These are phyloP conservation scores for Chymomyza procnemis DNA, from an alignment of 2,888 invertebrate species.

Conservation along the genomic window DNA sequence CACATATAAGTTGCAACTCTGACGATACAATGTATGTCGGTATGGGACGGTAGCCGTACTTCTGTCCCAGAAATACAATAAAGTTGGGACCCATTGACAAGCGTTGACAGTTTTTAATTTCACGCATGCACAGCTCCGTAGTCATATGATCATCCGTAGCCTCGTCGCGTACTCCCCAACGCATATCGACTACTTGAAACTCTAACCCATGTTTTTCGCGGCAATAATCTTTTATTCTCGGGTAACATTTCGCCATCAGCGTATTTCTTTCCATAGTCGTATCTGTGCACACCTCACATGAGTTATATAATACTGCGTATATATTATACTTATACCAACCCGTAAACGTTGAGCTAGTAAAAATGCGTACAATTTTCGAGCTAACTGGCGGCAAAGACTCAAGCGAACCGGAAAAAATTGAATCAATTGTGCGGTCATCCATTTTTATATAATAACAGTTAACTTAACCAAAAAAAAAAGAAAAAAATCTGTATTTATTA, in stretches of 20 bases:
- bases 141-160: conserved; percentile 99
- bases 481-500: no score
- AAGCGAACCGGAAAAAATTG: conserved; percentile 92
- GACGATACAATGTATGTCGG: conserved; percentile 96
- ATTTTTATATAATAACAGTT: conserved; percentile 81
- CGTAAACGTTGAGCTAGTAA: conserved; percentile 98
- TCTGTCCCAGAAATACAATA: conserved; percentile 97
- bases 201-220: conserved; percentile 97
- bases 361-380: conserved; percentile 98
- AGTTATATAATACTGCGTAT: conserved; percentile 29
- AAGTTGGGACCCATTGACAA: conserved; percentile 99
- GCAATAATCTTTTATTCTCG: conserved; percentile 97
- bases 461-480: no score
- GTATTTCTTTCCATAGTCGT: conserved; percentile 98
- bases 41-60: conserved; percentile 98
- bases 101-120: conserved; percentile 97
- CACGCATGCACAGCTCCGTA: conserved; percentile 97
- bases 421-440: conserved; percentile 94
- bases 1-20: conserved; percentile 91
- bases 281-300: conserved; percentile 81
- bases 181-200: conserved; percentile 99
- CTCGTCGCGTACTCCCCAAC: conserved; percentile 98
- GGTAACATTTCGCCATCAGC: conserved; percentile 98
- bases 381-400: conserved; percentile 95
- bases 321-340: conserved; percentile 81